Evolutionary conservation across 2,797 vertebrate genomes (phyloP), one percentile per base, ranked within the genome.

Genomic region (Sebastes flavidus): DNA sequence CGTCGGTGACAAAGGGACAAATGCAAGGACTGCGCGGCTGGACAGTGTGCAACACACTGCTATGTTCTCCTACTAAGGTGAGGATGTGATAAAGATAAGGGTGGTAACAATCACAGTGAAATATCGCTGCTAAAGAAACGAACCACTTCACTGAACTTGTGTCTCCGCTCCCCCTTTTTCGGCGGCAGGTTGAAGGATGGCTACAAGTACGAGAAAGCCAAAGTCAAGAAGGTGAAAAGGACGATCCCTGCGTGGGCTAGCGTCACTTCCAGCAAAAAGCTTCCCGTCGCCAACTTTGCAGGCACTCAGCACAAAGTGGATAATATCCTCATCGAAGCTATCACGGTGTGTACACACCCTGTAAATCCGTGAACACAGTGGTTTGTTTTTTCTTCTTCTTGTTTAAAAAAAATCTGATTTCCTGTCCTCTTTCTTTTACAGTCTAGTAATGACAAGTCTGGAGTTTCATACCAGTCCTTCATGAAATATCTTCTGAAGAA

Each of bases 181-280:
- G 89, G 80, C 62, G 62, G 74, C 94, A 97, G 96, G 89, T 93
- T 96, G 77, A 97, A 96, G 80, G 98, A 99, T 62, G 97, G 95
- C 42, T 91, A 91, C 93, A 95, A 95, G 88, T 91, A 92, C 69
- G 92, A 95, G 77, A 95, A 95, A 77, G 95, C 97, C 90, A 99
- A 99, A 94, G 95, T 93, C 87, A 99, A 98, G 95, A 99, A 99
- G 89, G 96, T 99, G 94, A 99, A 98, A 88, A 96, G 97, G 95
- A 98, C 97, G 36, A 98, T 99, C 89, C 99, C 99, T 20, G 96
- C 97, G 0, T 99, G 99, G 99, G 99, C 98, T n/a, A 98, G 97
- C 2, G 93, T 99, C 77, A 94, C 97, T 8, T 95, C 96, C 80
- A 97, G 94, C 94, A 98, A 98, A 94, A 96, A 98, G 22, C 95